phyloP scores from a whole-genome alignment of 2,888 invertebrate genomes.

The Flexamia atlantica region DNA sequence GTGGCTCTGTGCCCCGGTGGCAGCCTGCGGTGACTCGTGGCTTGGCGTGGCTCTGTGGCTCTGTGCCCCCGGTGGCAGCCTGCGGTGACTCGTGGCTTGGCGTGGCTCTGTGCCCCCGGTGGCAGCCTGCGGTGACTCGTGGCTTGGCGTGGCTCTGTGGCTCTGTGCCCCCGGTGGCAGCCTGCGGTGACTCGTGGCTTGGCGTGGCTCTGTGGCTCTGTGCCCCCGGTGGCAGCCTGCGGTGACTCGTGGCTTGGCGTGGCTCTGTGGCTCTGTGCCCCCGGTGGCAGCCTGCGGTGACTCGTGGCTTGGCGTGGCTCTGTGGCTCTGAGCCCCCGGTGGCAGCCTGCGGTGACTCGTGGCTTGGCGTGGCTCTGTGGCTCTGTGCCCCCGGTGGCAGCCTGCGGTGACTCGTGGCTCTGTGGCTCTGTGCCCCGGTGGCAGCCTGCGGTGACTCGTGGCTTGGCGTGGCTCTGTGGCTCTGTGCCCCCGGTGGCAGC shows the following conservation, averaged over 20 bases:
- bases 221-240: background rate
- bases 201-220: background rate
- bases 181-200: background rate
- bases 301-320: background rate
- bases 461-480: background rate
- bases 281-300: background rate
- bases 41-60: background rate
- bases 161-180: background rate
- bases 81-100: background rate
- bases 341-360: background rate
- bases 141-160: background rate
- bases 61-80: background rate
- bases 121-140: background rate
- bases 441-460: background rate
- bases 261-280: background rate
- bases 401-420: background rate
- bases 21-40: background rate
- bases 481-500: background rate
- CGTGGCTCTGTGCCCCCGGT: background rate
- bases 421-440: background rate
- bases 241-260: background rate
- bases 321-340: background rate
- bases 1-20: background rate
- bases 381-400: background rate
- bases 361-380: background rate